These are phyloP conservation scores for Anthopleura xanthogrammica DNA, from an alignment of 92 coral and sea anemone genomes.

Conservation along the genomic window DNA sequence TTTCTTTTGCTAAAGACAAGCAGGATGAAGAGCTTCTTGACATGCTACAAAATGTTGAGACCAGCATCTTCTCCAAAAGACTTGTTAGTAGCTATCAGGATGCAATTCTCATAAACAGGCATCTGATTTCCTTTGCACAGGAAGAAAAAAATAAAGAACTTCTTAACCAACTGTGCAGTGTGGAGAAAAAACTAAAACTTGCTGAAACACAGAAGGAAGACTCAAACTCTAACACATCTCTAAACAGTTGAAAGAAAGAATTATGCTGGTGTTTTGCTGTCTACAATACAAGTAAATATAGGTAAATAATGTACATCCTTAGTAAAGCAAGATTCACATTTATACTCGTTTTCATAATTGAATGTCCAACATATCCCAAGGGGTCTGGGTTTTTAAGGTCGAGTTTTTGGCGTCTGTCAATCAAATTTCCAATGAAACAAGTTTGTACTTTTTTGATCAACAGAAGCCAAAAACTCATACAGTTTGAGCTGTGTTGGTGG, in stretches of 20 bases:
- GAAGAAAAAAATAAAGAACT: conserved; percentile 30
- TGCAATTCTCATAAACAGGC: conserved; percentile 30
- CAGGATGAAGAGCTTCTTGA: conserved; percentile 12
- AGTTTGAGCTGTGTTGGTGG: too few species aligned
- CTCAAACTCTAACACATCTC: neutral
- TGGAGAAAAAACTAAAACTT: conserved; percentile 25
- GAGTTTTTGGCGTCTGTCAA: too few species aligned
- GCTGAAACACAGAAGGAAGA: neutral
- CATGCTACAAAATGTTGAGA: conserved; percentile 12
- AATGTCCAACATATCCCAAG: too few species aligned
- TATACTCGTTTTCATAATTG: too few species aligned
- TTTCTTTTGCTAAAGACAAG: conserved; percentile 8
- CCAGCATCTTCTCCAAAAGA: neutral
- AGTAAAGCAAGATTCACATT: too few species aligned
- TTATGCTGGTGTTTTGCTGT: too few species aligned
- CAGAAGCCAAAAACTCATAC: too few species aligned
- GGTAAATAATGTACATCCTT: too few species aligned
- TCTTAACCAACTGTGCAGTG: conserved; percentile 1
- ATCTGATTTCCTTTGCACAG: conserved; percentile 33
- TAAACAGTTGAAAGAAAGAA: neutral
- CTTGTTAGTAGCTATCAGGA: conserved; percentile 23
- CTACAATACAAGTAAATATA: too few species aligned
- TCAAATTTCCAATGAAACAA: too few species aligned
- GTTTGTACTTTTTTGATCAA: too few species aligned
- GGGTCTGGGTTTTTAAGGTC: too few species aligned